Conservation (phyloP, 2,888 invertebrate genomes). For the Pachliopta kotzebuea region DNA sequence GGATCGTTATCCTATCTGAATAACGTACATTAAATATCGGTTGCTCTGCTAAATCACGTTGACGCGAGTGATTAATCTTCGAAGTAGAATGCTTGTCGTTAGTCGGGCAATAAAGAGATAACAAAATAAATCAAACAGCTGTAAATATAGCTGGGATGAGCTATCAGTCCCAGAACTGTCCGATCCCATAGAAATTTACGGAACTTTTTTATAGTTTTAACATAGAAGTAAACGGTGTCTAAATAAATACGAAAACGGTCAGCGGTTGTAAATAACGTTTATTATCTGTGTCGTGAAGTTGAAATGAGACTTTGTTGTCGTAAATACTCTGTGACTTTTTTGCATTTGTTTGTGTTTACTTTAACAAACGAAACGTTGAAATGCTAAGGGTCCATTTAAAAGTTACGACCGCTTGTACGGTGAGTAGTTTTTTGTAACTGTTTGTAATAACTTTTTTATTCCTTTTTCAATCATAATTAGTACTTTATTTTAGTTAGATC, state of each 20-base stretch:
- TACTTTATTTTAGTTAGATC: not conserved
- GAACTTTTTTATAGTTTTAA: slow-evolving; percentile 66
- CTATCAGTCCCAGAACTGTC: slow-evolving; percentile 73
- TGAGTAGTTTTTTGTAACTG: slow-evolving; percentile 24
- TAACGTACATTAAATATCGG: slow-evolving; percentile 76
- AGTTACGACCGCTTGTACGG: slow-evolving; percentile 28
- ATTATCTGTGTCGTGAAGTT: slow-evolving; percentile 54
- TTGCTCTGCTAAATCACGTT: slow-evolving; percentile 78
- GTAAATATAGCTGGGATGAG: slow-evolving; percentile 74
- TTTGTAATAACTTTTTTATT: slow-evolving; percentile 20
- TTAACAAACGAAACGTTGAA: slow-evolving; percentile 29
- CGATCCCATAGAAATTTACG: slow-evolving; percentile 67
- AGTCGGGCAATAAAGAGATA: slow-evolving; percentile 77
- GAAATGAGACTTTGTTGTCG: slow-evolving; percentile 48
- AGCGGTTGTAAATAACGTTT: slow-evolving; percentile 67
- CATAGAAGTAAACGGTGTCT: slow-evolving; percentile 60
- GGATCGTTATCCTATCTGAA: slow-evolving; percentile 70
- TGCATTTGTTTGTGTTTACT: slow-evolving; percentile 29
- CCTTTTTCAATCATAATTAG: not conserved
- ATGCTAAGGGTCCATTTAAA: slow-evolving; percentile 27
- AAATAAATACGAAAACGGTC: slow-evolving; percentile 69
- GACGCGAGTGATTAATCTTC: slow-evolving; percentile 78
- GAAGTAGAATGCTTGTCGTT: slow-evolving; percentile 76
- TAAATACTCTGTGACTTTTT: slow-evolving; percentile 22
- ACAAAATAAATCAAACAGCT: slow-evolving; percentile 78